These are phyloP conservation scores for Holocentrus rufus DNA, from an alignment of 2,797 vertebrate genomes.

Conservation along the genomic window DNA sequence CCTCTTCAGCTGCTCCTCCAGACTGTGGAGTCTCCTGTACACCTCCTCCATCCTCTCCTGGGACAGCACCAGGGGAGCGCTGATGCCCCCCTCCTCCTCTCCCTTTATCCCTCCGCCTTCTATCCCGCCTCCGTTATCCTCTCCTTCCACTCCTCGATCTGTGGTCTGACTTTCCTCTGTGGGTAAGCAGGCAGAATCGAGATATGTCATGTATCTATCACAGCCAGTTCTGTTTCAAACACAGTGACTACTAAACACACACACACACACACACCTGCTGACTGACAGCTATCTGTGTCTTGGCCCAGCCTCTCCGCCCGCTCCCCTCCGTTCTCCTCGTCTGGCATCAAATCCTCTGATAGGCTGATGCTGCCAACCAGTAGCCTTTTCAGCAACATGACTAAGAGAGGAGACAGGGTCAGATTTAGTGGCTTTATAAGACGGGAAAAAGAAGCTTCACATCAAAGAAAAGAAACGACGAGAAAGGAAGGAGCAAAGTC, in stretches of 20 bases:
- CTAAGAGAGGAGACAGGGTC: slow-evolving; percentile 58
- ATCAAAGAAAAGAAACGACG: not conserved
- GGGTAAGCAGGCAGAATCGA: slow-evolving; percentile 16
- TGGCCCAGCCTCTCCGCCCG: slow-evolving; percentile 48
- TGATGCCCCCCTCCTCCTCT: slow-evolving; percentile 65
- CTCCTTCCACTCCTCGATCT: slow-evolving; percentile 50
- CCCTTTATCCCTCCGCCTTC: slow-evolving; percentile 32
- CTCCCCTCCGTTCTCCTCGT: slow-evolving; percentile 70
- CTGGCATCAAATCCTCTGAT: slow-evolving; percentile 75
- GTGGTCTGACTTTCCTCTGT: slow-evolving; percentile 64
- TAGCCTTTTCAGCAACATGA: slow-evolving; percentile 84
- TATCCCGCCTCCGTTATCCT: slow-evolving; percentile 45
- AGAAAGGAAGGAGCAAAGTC: not conserved
- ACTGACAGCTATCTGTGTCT: slow-evolving; percentile 61
- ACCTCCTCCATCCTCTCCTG: slow-evolving; percentile 78
- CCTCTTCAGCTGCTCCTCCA: slow-evolving; percentile 82
- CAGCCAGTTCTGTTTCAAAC: not conserved
- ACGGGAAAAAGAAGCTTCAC: slow-evolving; percentile 3
- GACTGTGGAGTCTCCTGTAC: slow-evolving; percentile 72
- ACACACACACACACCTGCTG: slow-evolving; percentile 58
- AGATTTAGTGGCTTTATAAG: slow-evolving; percentile 25
- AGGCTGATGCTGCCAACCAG: slow-evolving; percentile 81
- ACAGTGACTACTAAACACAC: not conserved
- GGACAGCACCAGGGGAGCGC: slow-evolving; percentile 78
- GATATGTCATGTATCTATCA: not conserved